Conservation (phyloP, 2,797 vertebrate species). For the Phrynocephalus vlangalii region DNA sequence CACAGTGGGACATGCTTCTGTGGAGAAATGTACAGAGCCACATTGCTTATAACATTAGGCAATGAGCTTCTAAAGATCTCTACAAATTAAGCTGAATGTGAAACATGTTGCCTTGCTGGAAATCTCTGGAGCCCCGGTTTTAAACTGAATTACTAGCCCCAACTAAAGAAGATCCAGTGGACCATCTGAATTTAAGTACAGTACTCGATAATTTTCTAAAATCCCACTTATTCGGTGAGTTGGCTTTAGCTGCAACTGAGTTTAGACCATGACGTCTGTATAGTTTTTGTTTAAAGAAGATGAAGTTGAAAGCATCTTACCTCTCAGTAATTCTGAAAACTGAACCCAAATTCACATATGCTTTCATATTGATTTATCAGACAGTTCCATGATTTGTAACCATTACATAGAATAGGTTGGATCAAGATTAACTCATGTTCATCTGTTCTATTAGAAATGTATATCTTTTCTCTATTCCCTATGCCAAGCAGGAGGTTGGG, state of each 20-base stretch:
- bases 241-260: no score
- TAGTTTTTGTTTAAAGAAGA: slow-evolving; percentile 29
- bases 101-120: slow-evolving; percentile 10
- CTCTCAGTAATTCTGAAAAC: background rate
- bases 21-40: background rate
- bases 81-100: background rate
- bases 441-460: background rate
- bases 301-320: background rate
- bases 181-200: no score
- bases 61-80: slow-evolving; percentile 16
- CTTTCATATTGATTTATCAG: slow-evolving; percentile 28
- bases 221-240: no score
- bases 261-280: background rate
- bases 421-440: background rate
- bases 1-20: background rate
- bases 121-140: slow-evolving; percentile 2
- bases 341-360: background rate
- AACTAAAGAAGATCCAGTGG: no score
- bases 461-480: background rate
- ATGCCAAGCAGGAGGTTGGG: background rate
- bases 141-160: no score
- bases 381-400: slow-evolving; percentile 20
- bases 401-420: background rate
- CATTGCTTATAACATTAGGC: slow-evolving; percentile 34
- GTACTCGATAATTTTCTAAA: no score